A percentile compares a stretch with the other conserved stretches of the same genome.
Evolutionary conservation across 2,113 vertebrate genomes (phyloP).

Genomic region (Physeter macrocephalus): DNA sequence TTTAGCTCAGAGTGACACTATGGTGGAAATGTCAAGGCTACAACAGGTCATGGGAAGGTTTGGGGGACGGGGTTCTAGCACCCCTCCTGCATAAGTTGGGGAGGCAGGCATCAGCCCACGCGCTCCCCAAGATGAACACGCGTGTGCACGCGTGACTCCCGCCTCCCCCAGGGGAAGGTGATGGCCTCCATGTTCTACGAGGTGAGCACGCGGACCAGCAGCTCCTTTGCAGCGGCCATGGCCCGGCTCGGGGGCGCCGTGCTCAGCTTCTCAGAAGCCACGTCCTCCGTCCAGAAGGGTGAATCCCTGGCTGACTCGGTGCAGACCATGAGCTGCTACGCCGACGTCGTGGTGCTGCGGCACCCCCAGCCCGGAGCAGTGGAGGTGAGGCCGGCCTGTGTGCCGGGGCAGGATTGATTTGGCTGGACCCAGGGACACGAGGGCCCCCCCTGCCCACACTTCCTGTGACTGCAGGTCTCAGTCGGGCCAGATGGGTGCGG

Average conservation of each 20-base stretch:
- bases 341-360: conserved; percentile 92
- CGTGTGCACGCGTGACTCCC: fast-evolving
- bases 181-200: conserved; percentile 99
- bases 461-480: background rate
- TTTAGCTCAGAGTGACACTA: background rate
- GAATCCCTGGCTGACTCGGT: conserved; percentile 94
- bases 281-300: conserved; percentile 94
- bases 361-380: conserved; percentile 93
- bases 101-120: background rate
- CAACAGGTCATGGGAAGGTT: background rate
- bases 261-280: conserved; percentile 92
- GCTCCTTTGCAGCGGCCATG: conserved; percentile 95
- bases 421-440: background rate
- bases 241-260: conserved; percentile 92
- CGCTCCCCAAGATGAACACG: fast-evolving
- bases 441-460: background rate
- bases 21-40: background rate
- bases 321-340: conserved; percentile 97
- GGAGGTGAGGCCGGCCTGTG: conserved; percentile 82
- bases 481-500: background rate
- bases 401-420: fast-evolving
- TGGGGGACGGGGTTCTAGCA: background rate
- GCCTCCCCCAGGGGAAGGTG: conserved; percentile 87
- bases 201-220: conserved; percentile 96
- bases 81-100: background rate